Base-by-base conservation (phyloP, 2,888 invertebrate species). In the Oegoconia quadripuncta region DNA sequence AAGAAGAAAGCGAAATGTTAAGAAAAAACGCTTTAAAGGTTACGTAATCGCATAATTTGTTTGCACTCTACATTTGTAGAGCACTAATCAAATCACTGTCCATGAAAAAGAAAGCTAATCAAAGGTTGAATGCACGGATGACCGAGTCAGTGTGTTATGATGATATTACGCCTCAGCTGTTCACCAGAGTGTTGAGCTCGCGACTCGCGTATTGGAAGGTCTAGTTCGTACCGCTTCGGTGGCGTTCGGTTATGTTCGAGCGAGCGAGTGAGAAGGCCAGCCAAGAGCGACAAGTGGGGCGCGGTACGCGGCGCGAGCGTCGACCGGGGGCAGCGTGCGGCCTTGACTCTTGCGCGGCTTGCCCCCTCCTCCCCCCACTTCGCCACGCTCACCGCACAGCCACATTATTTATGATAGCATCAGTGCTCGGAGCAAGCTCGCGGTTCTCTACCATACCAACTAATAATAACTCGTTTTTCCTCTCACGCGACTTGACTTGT, bases 271-370 rank as follows among this genome's bases (percentile, higher is more conserved):
- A 51, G 44, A 48, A 55, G 43, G 41, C 44, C 56, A 56, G 18
- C 15, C 16, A 75, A 75, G 79, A 25, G 17, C 16, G 35, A 11
- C 44, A 59, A 58, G 32, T 22, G 22, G 79, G 80, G 74, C 80
- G 81, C 82, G 90, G 20, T 4, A 22, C 13, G 13, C 29, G 34
- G 36, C 25, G 36, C 36, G 22, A 31, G 37, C 37, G 95, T 94
- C 83, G 95, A 93, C 75, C 86, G 90, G 89, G 91, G 91, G 91
- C 91, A 91, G 89, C 90, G 91, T 89, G 91, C 91, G 91, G 89
- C 91, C 91, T 92, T 91, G 91, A 91, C 91, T 91, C 90, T 88
- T 83, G 75, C 71, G 72, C 67, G 15, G 31, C 41, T 20, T 35
- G 32, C 48, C 53, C 52, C 59, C 57, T 50, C 59, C 51, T 42